These are phyloP conservation scores for Sinocyclocheilus grahami DNA, from an alignment of 2,113 vertebrate species.

Conservation along the genomic window DNA sequence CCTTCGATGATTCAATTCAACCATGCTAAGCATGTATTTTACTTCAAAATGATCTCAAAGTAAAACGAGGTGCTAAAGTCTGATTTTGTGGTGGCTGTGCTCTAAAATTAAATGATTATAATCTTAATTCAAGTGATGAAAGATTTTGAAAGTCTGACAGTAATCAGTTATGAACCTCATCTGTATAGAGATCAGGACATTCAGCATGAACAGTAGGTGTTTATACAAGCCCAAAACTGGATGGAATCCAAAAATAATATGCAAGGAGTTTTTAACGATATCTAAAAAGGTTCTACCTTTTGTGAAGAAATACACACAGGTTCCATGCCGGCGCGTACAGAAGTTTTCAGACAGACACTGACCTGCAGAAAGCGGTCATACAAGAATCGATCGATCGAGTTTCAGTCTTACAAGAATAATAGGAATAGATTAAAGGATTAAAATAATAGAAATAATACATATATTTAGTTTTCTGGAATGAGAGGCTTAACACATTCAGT, in stretches of 20 bases:
- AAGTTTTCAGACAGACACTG: conserved; percentile 90
- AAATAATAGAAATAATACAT: no score
- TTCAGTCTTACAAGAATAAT: neutral
- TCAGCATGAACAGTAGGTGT: neutral
- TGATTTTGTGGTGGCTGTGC: no score
- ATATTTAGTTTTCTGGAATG: no score
- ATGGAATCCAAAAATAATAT: neutral
- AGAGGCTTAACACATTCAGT: no score
- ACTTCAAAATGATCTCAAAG: no score
- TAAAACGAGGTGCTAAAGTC: no score
- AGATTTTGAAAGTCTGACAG: no score
- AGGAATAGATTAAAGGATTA: no score
- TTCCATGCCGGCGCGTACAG: conserved; percentile 90
- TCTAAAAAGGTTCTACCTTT: conserved; percentile 79
- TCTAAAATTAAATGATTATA: no score
- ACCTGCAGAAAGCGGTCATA: conserved; percentile 70
- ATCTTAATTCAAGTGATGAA: no score
- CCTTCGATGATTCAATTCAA: no score
- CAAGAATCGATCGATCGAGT: neutral
- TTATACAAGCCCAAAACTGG: neutral
- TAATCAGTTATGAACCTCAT: conserved; percentile 75
- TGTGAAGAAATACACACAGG: conserved; percentile 91
- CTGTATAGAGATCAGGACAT: conserved; percentile 68
- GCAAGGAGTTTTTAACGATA: neutral
- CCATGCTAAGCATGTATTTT: no score